phyloP scores from a whole-genome alignment of 2,888 invertebrate genomes.

The Drosophila lutescens region DNA sequence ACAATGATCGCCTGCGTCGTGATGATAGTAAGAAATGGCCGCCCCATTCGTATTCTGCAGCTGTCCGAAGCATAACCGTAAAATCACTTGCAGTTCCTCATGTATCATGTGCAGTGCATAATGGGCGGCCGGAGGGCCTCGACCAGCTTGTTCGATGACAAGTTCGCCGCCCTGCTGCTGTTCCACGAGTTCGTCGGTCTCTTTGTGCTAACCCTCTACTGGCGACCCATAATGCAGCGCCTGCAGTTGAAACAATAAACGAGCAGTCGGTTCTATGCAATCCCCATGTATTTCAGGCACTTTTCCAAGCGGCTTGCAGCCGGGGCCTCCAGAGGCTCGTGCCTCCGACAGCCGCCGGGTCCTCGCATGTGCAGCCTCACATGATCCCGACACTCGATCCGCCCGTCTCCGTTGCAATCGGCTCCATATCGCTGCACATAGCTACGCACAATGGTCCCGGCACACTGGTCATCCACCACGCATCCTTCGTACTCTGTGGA shows the following conservation, averaged over 20 bases:
- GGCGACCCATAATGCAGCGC: conserved; percentile 45
- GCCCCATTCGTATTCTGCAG: neutral
- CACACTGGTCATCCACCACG: conserved; percentile 68
- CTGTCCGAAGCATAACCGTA: conserved; percentile 22
- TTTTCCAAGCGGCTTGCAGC: conserved; percentile 84
- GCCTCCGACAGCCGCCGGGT: conserved; percentile 66
- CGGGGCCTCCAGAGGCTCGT: conserved; percentile 55
- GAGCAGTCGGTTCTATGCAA: conserved; percentile 38
- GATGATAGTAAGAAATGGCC: conserved; percentile 50
- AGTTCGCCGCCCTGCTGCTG: conserved; percentile 57
- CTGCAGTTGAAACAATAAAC: conserved; percentile 37
- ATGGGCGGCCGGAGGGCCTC: conserved; percentile 40
- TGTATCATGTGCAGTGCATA: conserved; percentile 65
- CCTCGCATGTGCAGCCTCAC: conserved; percentile 75
- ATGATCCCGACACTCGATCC: conserved; percentile 77
- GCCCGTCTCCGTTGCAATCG: conserved; percentile 78
- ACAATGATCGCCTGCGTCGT: conserved; percentile 35
- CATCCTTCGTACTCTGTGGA: conserved; percentile 72
- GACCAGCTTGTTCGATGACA: conserved; percentile 45
- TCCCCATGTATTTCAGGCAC: conserved; percentile 43
- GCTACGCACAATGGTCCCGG: conserved; percentile 58
- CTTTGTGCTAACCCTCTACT: conserved; percentile 53
- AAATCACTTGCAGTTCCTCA: conserved; percentile 59
- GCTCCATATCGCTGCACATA: conserved; percentile 59
- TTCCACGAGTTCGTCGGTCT: conserved; percentile 62